phyloP scores from a whole-genome alignment of 2,797 vertebrate genomes.

The Podargus strigoides region DNA sequence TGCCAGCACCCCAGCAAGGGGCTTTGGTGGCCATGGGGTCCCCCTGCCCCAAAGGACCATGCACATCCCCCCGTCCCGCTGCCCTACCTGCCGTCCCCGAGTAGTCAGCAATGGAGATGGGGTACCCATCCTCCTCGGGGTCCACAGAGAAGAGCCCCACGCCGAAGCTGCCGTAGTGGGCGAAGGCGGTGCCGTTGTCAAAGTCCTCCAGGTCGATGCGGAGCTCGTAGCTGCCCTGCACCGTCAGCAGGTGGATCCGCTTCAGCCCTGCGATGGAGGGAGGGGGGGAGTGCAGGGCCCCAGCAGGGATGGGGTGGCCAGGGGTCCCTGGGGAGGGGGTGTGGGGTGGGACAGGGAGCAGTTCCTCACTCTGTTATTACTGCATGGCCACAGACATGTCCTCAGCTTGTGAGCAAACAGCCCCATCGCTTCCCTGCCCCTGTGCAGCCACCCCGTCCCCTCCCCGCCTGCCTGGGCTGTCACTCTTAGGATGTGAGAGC shows the following conservation, averaged over 20 bases:
- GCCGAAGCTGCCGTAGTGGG: constrained; percentile 88
- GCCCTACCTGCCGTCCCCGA: constrained; percentile 89
- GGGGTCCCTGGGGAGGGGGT: background rate
- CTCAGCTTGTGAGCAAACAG: background rate
- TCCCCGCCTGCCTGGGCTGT: background rate
- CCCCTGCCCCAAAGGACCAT: rapidly evolving
- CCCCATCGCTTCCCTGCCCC: background rate
- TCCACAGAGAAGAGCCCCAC: constrained; percentile 95
- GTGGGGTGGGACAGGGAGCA: rapidly evolving
- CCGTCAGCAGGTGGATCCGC: constrained; percentile 89
- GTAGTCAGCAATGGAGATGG: constrained; percentile 87
- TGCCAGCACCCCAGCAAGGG: rapidly evolving
- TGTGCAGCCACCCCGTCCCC: background rate
- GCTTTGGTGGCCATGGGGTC: rapidly evolving
- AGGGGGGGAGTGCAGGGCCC: background rate
- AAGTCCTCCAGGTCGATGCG: constrained; percentile 95
- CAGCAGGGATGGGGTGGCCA: rapidly evolving
- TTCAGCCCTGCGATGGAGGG: constrained; percentile 77
- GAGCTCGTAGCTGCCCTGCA: constrained; percentile 91
- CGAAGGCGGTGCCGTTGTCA: constrained; percentile 90
- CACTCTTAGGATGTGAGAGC: rapidly evolving
- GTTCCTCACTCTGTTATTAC: background rate
- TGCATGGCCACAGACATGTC: rapidly evolving
- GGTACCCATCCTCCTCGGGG: constrained; percentile 93
- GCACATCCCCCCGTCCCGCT: rapidly evolving